A percentile compares a stretch with the other conserved stretches of the same genome.
Conservation (phyloP, 2,113 vertebrate genomes). For the Apeltes quadracus region DNA sequence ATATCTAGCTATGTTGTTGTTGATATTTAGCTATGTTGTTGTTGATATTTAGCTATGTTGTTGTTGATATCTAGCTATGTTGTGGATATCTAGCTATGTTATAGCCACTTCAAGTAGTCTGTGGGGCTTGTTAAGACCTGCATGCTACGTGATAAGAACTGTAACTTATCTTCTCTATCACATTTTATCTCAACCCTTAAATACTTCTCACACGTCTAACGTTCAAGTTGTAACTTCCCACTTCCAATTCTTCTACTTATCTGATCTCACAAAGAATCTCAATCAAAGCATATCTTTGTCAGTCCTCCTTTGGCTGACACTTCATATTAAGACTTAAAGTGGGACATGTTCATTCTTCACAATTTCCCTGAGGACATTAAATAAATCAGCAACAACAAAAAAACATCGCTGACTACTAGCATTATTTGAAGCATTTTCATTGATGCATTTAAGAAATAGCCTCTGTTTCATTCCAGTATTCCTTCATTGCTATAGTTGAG, state of each 20-base stretch:
- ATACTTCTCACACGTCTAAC: constrained; percentile 5
- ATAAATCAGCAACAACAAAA: constrained; percentile 4
- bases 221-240: neutral
- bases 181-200: constrained; percentile 21
- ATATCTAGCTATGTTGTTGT: too few relatives aligned
- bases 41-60: too few relatives aligned
- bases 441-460: neutral
- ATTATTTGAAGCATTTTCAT: too few relatives aligned
- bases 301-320: constrained; percentile 11
- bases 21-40: too few relatives aligned
- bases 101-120: constrained; percentile 5
- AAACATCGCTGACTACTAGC: too few relatives aligned
- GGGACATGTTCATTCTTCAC: constrained; percentile 13
- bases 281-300: constrained; percentile 34
- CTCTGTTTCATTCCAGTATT: neutral
- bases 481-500: neutral
- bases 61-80: too few relatives aligned
- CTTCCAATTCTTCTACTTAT: constrained; percentile 30
- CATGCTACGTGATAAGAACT: constrained; percentile 59
- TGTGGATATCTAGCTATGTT: neutral
- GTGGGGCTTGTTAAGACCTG: constrained; percentile 50
- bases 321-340: constrained; percentile 22
- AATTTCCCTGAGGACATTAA: constrained; percentile 14
- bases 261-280: constrained; percentile 19
- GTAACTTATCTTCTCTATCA: constrained; percentile 31